phyloP scores from a whole-genome alignment of 2,888 invertebrate species.

The Onchidella celtica region DNA sequence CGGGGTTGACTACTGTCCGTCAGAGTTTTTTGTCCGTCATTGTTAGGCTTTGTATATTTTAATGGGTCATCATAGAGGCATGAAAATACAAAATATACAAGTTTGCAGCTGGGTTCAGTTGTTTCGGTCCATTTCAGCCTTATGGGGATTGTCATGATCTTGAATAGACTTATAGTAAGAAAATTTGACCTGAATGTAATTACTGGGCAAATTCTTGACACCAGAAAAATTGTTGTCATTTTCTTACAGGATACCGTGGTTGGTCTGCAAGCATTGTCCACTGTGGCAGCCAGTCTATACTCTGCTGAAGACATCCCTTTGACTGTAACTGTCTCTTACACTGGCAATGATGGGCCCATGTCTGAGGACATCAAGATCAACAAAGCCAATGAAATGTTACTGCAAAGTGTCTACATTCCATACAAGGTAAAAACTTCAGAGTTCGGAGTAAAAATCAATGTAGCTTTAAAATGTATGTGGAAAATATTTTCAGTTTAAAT shows the following conservation, averaged over 20 bases:
- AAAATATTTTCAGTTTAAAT: neutral
- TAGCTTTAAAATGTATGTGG: neutral
- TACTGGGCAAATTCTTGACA: no score
- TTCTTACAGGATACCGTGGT: constrained; percentile 40
- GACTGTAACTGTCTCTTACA: constrained; percentile 10
- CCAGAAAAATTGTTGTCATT: no score
- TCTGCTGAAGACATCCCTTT: constrained; percentile 18
- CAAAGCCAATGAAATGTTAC: constrained; percentile 38
- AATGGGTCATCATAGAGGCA: no score
- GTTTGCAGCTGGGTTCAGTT: no score
- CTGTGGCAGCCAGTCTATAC: neutral
- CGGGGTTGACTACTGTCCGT: no score
- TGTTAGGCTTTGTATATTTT: no score
- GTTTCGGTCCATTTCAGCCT: no score
- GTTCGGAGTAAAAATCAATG: neutral
- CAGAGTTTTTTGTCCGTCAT: no score
- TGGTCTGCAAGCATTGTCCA: constrained; percentile 32
- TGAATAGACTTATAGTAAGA: no score
- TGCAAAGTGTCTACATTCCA: constrained; percentile 1
- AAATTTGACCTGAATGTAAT: no score
- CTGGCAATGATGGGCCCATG: neutral
- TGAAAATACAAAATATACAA: no score
- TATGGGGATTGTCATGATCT: no score
- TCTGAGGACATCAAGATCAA: neutral
- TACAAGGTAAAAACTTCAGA: constrained; percentile 13